Conservation (phyloP, 2,113 vertebrate species). For the Tympanuchus pallidicinctus region DNA sequence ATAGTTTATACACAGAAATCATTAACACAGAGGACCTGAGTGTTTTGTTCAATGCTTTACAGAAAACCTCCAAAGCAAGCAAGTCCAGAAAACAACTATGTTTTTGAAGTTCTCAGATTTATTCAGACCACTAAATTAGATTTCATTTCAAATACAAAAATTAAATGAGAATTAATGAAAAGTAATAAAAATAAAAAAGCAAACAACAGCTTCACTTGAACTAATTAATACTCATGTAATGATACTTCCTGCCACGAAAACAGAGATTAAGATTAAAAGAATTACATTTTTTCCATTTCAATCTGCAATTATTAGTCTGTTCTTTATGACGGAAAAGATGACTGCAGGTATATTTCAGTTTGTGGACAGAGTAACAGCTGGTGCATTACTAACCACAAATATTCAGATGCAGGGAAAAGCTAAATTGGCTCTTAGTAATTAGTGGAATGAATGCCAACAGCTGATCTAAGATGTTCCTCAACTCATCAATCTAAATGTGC, state of each 20-base stretch:
- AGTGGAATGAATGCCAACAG: not conserved
- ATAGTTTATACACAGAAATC: not conserved
- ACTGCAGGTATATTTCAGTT: not conserved
- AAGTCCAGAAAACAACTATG: not conserved
- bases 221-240: not conserved
- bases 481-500: not conserved
- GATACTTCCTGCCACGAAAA: not conserved
- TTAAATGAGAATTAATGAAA: not conserved
- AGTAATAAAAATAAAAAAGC: not conserved
- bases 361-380: not conserved
- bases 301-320: not conserved
- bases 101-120: not conserved
- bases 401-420: not conserved
- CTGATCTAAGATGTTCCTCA: not conserved
- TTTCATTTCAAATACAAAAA: not conserved
- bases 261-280: not conserved
- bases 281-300: not conserved
- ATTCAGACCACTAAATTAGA: not conserved
- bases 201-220: not conserved
- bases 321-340: not conserved
- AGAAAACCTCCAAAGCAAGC: not conserved
- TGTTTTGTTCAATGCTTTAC: not conserved
- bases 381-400: not conserved
- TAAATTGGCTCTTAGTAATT: not conserved
- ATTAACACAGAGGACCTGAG: not conserved